A percentile compares a stretch with the other conserved stretches of the same genome.
phyloP scores from a whole-genome alignment of 2,113 vertebrate species.

The Candoia aspera region DNA sequence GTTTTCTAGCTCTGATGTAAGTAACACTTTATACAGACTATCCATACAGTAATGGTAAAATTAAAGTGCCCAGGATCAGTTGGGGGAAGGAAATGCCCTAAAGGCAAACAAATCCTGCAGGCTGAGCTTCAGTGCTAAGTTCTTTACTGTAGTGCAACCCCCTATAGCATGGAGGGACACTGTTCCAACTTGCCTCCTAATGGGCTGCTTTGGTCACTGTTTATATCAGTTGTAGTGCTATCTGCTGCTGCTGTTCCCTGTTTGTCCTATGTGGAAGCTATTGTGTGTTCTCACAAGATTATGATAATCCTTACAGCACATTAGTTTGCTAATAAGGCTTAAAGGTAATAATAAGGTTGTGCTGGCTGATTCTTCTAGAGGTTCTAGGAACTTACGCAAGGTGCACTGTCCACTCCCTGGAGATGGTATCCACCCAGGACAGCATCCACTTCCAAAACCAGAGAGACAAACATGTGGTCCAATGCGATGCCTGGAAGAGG shows the following conservation, averaged over 20 bases:
- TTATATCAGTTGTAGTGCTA: neutral
- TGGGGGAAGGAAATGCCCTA: neutral
- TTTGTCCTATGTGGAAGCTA: neutral
- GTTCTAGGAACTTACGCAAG: conserved; percentile 70
- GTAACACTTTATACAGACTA: neutral
- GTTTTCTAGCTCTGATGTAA: neutral
- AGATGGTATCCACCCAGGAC: conserved; percentile 77
- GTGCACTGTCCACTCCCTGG: conserved; percentile 77
- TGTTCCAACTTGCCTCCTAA: neutral
- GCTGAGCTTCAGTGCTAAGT: neutral
- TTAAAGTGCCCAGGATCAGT: neutral
- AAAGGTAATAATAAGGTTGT: neutral
- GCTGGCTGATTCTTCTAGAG: neutral
- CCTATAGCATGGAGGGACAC: neutral
- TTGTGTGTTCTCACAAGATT: neutral
- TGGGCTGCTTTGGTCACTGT: neutral
- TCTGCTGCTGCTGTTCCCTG: neutral
- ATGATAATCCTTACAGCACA: neutral
- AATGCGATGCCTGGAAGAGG: conserved; percentile 67
- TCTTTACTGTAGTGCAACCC: neutral
- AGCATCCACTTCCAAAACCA: conserved; percentile 75
- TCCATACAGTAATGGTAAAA: neutral
- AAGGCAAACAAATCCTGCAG: neutral
- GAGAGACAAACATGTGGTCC: conserved; percentile 81
- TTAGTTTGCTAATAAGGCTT: neutral